These are phyloP conservation scores for Brachionus sp. DNA, from an alignment of 1,140 invertebrate species.

Conservation along the genomic window DNA sequence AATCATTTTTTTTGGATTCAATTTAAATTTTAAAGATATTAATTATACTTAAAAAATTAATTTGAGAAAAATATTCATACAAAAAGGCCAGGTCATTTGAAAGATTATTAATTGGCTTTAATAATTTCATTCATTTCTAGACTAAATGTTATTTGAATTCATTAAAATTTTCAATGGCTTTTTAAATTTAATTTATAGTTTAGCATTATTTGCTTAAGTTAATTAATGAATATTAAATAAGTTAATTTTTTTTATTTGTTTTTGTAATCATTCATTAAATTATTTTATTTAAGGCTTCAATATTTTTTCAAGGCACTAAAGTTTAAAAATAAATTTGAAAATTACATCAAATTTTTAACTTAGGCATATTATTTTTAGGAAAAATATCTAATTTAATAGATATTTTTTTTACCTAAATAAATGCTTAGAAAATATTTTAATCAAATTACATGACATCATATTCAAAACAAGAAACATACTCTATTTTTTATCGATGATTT, in stretches of 20 bases:
- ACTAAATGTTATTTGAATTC: background rate
- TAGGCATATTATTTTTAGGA: too few species aligned
- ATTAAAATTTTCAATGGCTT: background rate
- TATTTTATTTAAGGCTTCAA: background rate
- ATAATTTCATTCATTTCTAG: background rate
- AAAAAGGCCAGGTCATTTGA: too few species aligned
- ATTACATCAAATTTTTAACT: too few species aligned
- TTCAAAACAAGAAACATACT: too few species aligned
- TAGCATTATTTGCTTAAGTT: background rate
- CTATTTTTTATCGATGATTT: too few species aligned
- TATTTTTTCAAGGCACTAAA: background rate
- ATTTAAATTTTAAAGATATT: background rate
- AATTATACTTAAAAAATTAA: too few species aligned
- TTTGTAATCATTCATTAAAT: background rate
- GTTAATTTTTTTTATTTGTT: background rate
- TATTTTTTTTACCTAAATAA: too few species aligned
- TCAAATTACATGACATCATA: too few species aligned
- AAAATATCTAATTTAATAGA: too few species aligned
- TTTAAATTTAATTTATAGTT: background rate
- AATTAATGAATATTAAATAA: background rate
- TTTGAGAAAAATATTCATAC: too few species aligned
- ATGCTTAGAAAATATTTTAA: too few species aligned
- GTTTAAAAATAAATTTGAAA: too few species aligned
- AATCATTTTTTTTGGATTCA: background rate
- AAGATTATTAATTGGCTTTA: background rate